Conservation (phyloP, 1,140 invertebrate genomes). For the Ceratosolen fusciceps region DNA sequence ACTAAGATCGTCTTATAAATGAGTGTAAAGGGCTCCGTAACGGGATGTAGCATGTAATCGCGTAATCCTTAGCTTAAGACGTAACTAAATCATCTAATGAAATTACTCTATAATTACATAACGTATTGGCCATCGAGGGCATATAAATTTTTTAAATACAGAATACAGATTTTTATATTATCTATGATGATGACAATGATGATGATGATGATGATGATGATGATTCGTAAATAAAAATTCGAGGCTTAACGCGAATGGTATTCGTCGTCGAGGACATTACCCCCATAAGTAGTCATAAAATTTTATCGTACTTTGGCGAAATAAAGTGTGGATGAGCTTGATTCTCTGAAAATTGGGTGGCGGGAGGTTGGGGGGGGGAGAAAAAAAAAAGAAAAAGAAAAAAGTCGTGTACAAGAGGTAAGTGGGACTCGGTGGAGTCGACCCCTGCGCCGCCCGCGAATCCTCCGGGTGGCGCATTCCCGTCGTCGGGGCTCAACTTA, state of each 20-base stretch:
- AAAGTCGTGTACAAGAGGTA: background rate
- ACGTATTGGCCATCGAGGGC: background rate
- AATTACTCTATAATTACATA: too few relatives aligned
- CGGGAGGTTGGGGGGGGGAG: too few relatives aligned
- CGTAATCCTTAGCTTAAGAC: too few relatives aligned
- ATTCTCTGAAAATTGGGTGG: conserved; percentile 13
- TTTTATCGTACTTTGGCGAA: conserved; percentile 20
- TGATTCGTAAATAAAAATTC: background rate
- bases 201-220: too few relatives aligned
- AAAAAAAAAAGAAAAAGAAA: too few relatives aligned
- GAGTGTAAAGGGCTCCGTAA: too few relatives aligned
- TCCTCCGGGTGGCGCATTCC: background rate
- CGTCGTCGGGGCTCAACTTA: background rate
- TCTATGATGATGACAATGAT: too few relatives aligned
- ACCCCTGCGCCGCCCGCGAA: background rate
- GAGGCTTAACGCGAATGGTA: background rate
- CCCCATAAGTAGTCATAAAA: conserved; percentile 8
- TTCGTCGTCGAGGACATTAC: background rate
- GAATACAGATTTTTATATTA: conserved; percentile 4
- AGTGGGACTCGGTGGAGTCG: background rate
- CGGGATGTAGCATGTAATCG: too few relatives aligned
- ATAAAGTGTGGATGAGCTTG: conserved; percentile 15
- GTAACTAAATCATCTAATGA: too few relatives aligned
- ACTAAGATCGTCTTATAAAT: too few relatives aligned
- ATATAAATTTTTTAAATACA: background rate